These are phyloP conservation scores for Diplodus puntazzo DNA, from an alignment of 2,797 vertebrate species.

Conservation along the genomic window DNA sequence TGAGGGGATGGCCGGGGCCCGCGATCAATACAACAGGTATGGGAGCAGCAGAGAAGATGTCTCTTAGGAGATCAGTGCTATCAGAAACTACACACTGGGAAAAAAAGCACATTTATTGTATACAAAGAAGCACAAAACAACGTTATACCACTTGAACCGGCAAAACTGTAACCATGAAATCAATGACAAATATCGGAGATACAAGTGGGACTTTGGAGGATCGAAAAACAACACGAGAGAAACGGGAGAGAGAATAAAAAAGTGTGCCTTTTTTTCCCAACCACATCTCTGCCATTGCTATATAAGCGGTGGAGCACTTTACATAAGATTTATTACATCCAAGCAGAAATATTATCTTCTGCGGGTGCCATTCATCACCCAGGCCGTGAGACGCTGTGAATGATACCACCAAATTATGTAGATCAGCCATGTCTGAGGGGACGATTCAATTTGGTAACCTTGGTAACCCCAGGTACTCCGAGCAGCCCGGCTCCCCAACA, in stretches of 20 bases:
- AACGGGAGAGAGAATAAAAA: constrained; percentile 46
- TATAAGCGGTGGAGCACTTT: constrained; percentile 88
- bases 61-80: constrained; percentile 48
- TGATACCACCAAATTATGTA: constrained; percentile 98
- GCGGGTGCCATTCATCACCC: constrained; percentile 95
- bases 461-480: constrained; percentile 95
- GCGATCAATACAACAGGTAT: constrained; percentile 78
- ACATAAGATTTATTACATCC: constrained; percentile 96
- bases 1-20: constrained; percentile 45
- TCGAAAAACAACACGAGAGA: constrained; percentile 48
- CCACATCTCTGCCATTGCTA: constrained; percentile 70
- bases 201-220: neutral
- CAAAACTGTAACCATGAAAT: neutral
- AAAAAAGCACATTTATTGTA: constrained; percentile 18
- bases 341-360: constrained; percentile 97
- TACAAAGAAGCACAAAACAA: constrained; percentile 23
- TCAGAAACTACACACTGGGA: constrained; percentile 45
- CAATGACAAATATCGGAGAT: constrained; percentile 3
- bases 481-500: constrained; percentile 63
- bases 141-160: neutral
- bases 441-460: constrained; percentile 98
- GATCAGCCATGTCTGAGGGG: constrained; percentile 94
- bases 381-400: constrained; percentile 91
- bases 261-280: constrained; percentile 26
- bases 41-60: constrained; percentile 45